A percentile compares a stretch with the other conserved stretches of the same genome.
Conservation (phyloP, 2,113 vertebrate genomes). For the Formicarius rufipectus region DNA sequence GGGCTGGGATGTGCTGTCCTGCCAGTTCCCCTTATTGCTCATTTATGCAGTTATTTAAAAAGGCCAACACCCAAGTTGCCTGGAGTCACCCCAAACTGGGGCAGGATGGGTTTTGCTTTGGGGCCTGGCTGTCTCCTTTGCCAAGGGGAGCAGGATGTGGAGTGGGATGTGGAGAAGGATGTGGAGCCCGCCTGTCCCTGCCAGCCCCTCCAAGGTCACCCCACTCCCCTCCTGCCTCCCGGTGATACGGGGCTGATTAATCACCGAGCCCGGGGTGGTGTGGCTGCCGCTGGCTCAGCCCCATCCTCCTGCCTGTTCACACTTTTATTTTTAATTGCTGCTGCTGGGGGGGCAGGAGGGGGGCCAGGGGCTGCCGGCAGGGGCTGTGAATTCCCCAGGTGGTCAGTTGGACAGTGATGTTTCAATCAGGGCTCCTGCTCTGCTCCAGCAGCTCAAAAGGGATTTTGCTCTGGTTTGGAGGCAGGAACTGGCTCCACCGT, state of each 20-base stretch:
- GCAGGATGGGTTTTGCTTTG: neutral
- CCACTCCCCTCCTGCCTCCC: neutral
- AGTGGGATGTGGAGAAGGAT: neutral
- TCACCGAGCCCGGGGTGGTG: neutral
- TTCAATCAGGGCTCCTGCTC: neutral
- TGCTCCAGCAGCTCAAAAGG: rapidly evolving
- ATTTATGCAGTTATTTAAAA: neutral
- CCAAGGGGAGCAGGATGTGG: neutral
- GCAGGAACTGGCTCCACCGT: rapidly evolving
- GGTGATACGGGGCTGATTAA: neutral
- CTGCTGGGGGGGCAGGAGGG: neutral
- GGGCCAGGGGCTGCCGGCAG: neutral
- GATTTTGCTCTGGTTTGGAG: rapidly evolving
- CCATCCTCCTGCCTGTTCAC: slow-evolving; percentile 4
- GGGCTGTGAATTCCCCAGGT: slow-evolving; percentile 7
- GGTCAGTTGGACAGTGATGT: slow-evolving; percentile 24
- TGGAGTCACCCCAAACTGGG: neutral
- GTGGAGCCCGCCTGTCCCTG: neutral
- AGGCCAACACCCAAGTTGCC: neutral
- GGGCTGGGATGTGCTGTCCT: neutral
- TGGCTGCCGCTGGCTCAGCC: neutral
- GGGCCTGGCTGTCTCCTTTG: neutral
- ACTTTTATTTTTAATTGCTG: slow-evolving; percentile 57
- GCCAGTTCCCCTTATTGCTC: neutral
- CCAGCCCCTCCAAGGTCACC: slow-evolving; percentile 42